phyloP scores from a whole-genome alignment of 2,113 vertebrate genomes.

The Myanophis thanlyinensis region DNA sequence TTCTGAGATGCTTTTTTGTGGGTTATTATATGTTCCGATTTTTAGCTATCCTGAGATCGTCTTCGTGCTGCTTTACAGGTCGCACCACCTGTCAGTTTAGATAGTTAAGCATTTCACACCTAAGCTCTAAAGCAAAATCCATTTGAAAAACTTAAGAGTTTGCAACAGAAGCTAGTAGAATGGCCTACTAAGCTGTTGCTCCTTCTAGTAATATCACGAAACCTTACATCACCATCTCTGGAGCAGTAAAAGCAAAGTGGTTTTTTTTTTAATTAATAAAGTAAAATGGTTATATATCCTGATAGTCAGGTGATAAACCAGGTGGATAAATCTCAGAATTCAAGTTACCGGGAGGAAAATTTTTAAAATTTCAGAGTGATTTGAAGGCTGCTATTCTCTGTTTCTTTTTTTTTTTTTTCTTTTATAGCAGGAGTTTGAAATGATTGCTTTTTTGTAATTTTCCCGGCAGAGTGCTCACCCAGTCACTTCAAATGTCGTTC shows the following conservation, averaged over 20 bases:
- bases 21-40: not conserved
- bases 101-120: not conserved
- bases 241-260: not conserved
- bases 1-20: not conserved
- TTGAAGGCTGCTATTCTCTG: not conserved
- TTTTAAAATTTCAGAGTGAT: not conserved
- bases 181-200: not conserved
- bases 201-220: not conserved
- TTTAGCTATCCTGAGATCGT: not conserved
- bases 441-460: conserved; percentile 1
- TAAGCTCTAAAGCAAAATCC: not conserved
- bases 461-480: conserved; percentile 88
- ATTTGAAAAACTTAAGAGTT: not conserved
- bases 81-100: not conserved
- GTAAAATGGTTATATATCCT: not conserved
- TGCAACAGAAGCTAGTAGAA: not conserved
- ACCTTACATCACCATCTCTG: not conserved
- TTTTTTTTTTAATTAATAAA: not conserved
- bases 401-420: not conserved
- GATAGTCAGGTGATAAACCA: not conserved
- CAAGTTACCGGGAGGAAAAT: not conserved
- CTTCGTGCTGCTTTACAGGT: not conserved
- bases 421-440: not conserved
- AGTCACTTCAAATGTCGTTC: conserved; percentile 94
- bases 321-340: not conserved